Conservation (phyloP, 1,140 invertebrate species). For the Wiebesia pumilae region DNA sequence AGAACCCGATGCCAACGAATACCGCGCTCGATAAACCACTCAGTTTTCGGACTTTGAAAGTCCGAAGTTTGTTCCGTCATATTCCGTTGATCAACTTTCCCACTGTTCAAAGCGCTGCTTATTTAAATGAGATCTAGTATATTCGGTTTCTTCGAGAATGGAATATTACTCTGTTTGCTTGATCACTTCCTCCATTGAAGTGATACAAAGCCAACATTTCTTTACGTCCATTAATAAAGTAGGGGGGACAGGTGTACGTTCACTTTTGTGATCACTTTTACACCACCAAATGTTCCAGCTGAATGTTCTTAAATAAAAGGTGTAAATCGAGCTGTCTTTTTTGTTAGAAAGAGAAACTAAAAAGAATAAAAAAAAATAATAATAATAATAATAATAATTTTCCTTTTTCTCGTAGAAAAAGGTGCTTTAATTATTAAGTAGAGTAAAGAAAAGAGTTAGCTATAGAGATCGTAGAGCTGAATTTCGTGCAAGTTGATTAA, state of each 20-base stretch:
- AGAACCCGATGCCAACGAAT: background rate
- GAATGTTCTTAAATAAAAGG: background rate
- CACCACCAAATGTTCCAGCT: background rate
- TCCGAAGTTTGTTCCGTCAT: too few relatives aligned
- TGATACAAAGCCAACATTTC: background rate
- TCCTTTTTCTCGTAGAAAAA: background rate
- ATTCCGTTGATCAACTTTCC: background rate
- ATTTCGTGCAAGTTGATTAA: background rate
- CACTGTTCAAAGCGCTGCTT: background rate
- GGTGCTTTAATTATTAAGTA: conserved; percentile 21
- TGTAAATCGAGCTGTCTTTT: background rate
- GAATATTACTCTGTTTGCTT: too few relatives aligned
- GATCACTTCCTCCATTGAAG: too few relatives aligned
- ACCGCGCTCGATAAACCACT: background rate
- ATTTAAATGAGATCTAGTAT: background rate
- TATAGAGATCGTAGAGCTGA: background rate
- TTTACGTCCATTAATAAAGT: background rate
- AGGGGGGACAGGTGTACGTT: background rate
- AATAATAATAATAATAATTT: too few relatives aligned
- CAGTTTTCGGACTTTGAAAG: background rate
- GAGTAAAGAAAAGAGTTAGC: background rate
- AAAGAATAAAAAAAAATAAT: too few relatives aligned
- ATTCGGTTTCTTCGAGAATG: background rate
- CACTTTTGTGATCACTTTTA: background rate
- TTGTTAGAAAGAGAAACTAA: background rate